Base-by-base conservation (phyloP, 2,797 vertebrate genomes). In the Pipistrellus nathusii region DNA sequence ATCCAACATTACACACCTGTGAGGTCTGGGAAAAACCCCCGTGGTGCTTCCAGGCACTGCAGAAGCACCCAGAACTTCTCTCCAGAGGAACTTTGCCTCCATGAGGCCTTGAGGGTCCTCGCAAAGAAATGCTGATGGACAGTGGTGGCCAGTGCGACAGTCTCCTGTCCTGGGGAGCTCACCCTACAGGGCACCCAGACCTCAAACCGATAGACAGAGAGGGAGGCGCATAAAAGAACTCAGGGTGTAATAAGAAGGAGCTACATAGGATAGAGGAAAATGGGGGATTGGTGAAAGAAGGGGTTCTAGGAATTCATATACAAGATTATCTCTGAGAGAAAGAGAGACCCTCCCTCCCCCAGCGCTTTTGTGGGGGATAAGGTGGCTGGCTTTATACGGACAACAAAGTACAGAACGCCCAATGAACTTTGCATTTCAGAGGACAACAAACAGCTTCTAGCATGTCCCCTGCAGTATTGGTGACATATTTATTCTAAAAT, bases 1-100 rank as follows among this genome's bases (percentile, higher is more conserved):
- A 68, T 55, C 41, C 69, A 53, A 87, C 90, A 68, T 77, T 38
- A 51, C 11, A 64, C 13, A 21, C 10, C 41, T 77, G 8, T 72
- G 59, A 88, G 18, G 18, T 27, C 59, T 21, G 48, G 5, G 48
- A 75, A 75, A 53, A 59, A 30, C 14, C 87, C 66, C 20, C 12
- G 17, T 8, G 32, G 8, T 73, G 27, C 23, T n/a, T 32, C 2
- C 11, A 46, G 25, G 53, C 35, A 48, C 30, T 20, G 20, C 30
- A 59, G 62, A 89, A 62, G 35, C 35, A 77, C 64, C 91, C 12
- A 76, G 38, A 92, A 77, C 69, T 68, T n/a, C 48, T 88, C 59
- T 82, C 57, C 55, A 20, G 44, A 73, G 69, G 90, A 69, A 75
- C 27, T 48, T 48, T 27, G 23, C 4, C 35, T 13, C 51, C 44